These are phyloP conservation scores for Amblyjoppa fuscipennis DNA, from an alignment of 2,888 invertebrate species.

Conservation along the genomic window DNA sequence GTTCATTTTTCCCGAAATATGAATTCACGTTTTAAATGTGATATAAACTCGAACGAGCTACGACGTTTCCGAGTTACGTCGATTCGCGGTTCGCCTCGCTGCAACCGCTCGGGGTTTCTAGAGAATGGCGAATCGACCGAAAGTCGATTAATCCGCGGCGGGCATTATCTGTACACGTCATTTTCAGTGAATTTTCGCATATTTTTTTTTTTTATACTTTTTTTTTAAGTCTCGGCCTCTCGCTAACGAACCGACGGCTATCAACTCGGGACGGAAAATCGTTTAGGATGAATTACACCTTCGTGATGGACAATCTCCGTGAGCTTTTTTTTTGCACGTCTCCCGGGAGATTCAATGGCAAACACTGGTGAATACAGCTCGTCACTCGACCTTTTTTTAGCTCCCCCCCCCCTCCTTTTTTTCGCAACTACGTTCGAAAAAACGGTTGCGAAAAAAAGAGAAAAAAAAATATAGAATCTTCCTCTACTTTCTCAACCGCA, in stretches of 20 bases:
- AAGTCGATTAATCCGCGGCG: conserved; percentile 66
- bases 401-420: neutral
- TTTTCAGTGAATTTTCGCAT: conserved; percentile 49
- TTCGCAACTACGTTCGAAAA: too few species aligned
- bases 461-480: conserved; percentile 13
- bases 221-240: neutral
- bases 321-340: neutral
- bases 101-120: conserved; percentile 15
- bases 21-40: conserved; percentile 21
- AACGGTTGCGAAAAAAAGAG: neutral
- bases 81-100: conserved; percentile 20
- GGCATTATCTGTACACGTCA: conserved; percentile 68
- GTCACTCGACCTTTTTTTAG: neutral
- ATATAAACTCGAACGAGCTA: neutral
- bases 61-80: conserved; percentile 33
- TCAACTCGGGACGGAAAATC: conserved; percentile 2
- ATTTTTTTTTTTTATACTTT: conserved; percentile 12
- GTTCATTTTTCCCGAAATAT: neutral
- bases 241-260: neutral
- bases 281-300: neutral
- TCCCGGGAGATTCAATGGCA: neutral
- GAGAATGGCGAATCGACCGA: neutral
- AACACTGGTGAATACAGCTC: neutral
- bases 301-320: neutral
- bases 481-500: conserved; percentile 8